phyloP scores from a whole-genome alignment of 2,113 vertebrate species.

The Brevimyrus niger region DNA sequence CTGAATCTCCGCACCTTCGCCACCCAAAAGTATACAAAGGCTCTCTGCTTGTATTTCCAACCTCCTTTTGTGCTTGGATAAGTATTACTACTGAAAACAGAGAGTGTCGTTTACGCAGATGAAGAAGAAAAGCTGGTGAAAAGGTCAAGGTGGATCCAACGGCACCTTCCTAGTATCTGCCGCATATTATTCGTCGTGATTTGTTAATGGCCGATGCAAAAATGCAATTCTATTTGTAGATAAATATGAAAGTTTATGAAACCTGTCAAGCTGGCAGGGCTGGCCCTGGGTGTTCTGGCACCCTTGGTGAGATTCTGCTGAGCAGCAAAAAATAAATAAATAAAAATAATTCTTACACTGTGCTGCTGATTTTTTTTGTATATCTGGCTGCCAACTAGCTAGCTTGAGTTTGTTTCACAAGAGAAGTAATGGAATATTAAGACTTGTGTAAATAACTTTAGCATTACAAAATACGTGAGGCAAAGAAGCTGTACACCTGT shows the following conservation, averaged over 20 bases:
- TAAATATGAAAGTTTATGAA: not conserved
- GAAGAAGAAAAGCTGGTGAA: not conserved
- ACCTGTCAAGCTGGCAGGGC: not conserved
- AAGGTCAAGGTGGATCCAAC: not conserved
- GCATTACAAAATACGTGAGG: not conserved
- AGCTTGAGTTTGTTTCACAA: not conserved
- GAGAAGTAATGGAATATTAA: not conserved
- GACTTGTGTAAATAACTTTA: not conserved
- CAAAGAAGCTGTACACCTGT: not conserved
- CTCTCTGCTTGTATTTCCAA: not conserved
- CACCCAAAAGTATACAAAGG: not conserved
- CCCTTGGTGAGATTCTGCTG: not conserved
- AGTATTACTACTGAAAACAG: not conserved
- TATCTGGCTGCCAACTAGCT: not conserved
- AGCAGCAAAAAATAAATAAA: not conserved
- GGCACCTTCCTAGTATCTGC: not conserved
- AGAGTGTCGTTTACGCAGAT: not conserved
- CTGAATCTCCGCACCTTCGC: not conserved
- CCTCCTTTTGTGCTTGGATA: not conserved
- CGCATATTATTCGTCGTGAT: not conserved
- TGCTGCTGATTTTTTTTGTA: no score
- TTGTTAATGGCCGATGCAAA: not conserved
- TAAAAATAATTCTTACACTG: not conserved
- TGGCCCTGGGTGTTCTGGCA: not conserved
- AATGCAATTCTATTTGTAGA: not conserved